A percentile compares a stretch with the other conserved stretches of the same genome.
Evolutionary conservation across 1,140 invertebrate genomes (phyloP).

Genomic region (Aphaenogaster ashmeadi): DNA sequence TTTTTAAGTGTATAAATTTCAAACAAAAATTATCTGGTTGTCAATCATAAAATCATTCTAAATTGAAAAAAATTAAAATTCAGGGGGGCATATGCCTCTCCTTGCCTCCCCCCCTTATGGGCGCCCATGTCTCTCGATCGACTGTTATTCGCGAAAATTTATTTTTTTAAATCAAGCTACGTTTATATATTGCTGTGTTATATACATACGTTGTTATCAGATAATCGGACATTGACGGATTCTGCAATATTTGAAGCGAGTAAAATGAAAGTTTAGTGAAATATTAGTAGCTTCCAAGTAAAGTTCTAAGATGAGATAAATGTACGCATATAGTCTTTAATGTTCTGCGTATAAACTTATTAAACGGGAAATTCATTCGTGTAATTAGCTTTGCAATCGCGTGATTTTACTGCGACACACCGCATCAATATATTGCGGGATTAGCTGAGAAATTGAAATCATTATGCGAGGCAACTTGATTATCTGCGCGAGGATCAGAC

Average conservation of each 20-base stretch:
- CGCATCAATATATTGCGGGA: slow-evolving; percentile 22
- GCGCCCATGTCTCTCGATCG: too few relatives aligned
- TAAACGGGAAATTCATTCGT: slow-evolving; percentile 30
- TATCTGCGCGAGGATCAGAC: slow-evolving; percentile 57
- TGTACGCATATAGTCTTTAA: background rate
- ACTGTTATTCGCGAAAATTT: background rate
- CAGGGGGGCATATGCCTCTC: too few relatives aligned
- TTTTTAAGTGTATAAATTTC: too few relatives aligned
- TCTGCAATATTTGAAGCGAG: background rate
- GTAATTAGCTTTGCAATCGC: slow-evolving; percentile 20
- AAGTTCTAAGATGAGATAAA: background rate
- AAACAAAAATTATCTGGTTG: too few relatives aligned
- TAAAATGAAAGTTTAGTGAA: background rate
- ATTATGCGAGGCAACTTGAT: slow-evolving; percentile 61
- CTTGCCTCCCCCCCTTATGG: too few relatives aligned
- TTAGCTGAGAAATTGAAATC: slow-evolving; percentile 46
- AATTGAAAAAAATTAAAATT: too few relatives aligned
- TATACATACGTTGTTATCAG: background rate
- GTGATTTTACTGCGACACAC: slow-evolving; percentile 27
- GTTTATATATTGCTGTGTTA: background rate
- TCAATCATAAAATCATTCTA: too few relatives aligned
- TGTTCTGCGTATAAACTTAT: background rate
- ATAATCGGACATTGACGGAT: background rate
- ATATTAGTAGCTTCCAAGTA: background rate
- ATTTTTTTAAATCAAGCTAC: background rate